phyloP scores from a whole-genome alignment of 2,113 vertebrate genomes.

The Castor canadensis region DNA sequence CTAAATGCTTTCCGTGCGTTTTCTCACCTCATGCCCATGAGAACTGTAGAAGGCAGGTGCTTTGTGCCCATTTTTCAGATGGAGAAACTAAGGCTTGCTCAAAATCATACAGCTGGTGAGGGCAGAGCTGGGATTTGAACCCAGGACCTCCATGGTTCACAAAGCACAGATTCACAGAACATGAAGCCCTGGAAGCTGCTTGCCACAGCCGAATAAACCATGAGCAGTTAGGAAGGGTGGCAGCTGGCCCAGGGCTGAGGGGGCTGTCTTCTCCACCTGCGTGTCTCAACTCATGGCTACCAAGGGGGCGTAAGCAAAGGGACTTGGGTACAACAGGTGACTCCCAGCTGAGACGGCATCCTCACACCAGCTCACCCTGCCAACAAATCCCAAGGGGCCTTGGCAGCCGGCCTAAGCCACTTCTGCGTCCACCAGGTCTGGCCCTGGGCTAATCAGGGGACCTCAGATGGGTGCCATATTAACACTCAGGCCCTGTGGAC shows the following conservation, averaged over 20 bases:
- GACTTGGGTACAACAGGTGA: neutral
- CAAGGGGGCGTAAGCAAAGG: accelerated
- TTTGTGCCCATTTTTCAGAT: neutral
- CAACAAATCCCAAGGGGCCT: neutral
- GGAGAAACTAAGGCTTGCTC: neutral
- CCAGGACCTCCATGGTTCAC: neutral
- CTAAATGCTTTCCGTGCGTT: accelerated
- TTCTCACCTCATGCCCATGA: too few species aligned
- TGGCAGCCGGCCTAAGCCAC: neutral
- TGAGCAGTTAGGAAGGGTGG: neutral
- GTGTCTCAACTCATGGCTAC: neutral
- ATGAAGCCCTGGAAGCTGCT: accelerated
- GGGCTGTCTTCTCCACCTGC: neutral
- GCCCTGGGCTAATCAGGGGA: neutral
- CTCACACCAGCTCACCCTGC: neutral
- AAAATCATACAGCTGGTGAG: neutral
- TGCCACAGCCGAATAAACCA: neutral
- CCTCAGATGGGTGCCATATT: neutral
- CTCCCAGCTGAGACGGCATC: neutral
- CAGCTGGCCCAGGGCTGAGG: neutral
- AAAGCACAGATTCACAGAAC: neutral
- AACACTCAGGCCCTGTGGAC: too few species aligned
- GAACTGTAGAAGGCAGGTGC: neutral
- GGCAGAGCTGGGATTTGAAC: neutral
- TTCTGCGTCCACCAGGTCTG: neutral